These are phyloP conservation scores for Pygoscelis adeliae DNA, from an alignment of 2,113 vertebrate species.

Conservation along the genomic window DNA sequence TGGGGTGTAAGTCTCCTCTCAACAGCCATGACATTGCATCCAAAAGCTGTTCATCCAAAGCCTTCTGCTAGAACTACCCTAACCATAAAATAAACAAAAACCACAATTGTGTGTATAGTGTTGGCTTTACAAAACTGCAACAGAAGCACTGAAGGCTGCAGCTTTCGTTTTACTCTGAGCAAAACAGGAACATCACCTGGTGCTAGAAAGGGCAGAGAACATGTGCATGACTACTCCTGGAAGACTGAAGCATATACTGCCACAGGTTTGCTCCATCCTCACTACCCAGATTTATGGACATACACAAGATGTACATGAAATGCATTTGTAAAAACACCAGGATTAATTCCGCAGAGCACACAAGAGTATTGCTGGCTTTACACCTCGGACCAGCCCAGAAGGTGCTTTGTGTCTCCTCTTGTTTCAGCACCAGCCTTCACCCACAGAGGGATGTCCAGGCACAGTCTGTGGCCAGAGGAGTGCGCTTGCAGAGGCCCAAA, in stretches of 20 bases:
- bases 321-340: not conserved
- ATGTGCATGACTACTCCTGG: not conserved
- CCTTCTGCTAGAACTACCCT: not conserved
- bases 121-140: not conserved
- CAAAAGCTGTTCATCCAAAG: not conserved
- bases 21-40: not conserved
- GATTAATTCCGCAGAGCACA: not conserved
- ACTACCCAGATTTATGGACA: not conserved
- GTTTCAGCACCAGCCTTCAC: not conserved
- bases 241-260: not conserved
- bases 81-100: not conserved
- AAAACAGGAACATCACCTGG: not conserved
- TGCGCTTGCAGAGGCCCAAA: accelerated
- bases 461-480: not conserved
- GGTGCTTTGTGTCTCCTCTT: not conserved
- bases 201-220: not conserved
- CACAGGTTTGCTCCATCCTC: not conserved
- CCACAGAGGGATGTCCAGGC: not conserved
- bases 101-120: accelerated
- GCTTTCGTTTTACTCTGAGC: not conserved
- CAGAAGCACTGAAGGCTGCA: not conserved
- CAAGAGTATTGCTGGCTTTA: not conserved
- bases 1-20: not conserved
- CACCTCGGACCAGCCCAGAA: not conserved
- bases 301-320: not conserved